Evolutionary conservation across 2,888 invertebrate genomes (phyloP).

Genomic region (Drosophila mettleri): DNA sequence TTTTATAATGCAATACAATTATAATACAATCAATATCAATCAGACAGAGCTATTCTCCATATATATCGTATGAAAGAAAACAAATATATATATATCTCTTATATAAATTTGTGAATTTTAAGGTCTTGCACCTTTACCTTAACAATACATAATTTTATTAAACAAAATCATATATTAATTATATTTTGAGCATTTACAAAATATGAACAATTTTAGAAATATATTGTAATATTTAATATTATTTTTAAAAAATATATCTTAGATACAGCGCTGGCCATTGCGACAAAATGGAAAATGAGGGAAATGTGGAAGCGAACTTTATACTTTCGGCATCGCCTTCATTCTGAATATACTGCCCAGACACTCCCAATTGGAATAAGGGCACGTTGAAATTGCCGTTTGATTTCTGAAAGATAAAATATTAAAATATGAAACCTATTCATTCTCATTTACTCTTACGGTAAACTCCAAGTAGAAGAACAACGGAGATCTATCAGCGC

Average conservation of each 20-base stretch:
- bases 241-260: conserved; percentile 56
- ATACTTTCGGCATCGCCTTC: conserved; percentile 83
- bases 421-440: neutral
- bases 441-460: conserved; percentile 23
- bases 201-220: neutral
- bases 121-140: neutral
- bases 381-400: conserved; percentile 62
- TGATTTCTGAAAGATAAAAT: conserved; percentile 38
- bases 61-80: too few relatives aligned
- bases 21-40: conserved; percentile 2
- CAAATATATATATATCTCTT: neutral
- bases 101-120: neutral
- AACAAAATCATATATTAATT: neutral
- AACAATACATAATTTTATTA: neutral
- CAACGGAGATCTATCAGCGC: conserved; percentile 67
- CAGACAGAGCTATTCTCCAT: too few relatives aligned
- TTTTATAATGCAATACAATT: conserved; percentile 1
- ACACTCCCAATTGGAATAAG: conserved; percentile 84
- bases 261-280: conserved; percentile 86
- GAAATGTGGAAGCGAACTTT: conserved; percentile 83
- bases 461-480: conserved; percentile 70
- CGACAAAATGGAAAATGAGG: conserved; percentile 85
- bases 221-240: neutral
- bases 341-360: conserved; percentile 84
- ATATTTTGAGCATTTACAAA: neutral